Evolutionary conservation across 2,888 invertebrate species (phyloP).

Genomic region (Spialia ferax): DNA sequence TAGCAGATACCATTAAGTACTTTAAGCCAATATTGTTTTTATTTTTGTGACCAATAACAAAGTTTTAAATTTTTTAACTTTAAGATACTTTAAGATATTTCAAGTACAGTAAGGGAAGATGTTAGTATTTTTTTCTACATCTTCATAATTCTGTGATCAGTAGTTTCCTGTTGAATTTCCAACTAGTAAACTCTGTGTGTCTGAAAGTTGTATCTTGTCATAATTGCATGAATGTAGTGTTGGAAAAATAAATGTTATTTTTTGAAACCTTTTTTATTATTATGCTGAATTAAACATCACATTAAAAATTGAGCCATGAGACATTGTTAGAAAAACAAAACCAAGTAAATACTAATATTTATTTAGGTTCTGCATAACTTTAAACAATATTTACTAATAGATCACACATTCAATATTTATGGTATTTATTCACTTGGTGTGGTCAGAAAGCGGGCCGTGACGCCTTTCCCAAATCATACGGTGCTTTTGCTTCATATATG

Average conservation of each 20-base stretch:
- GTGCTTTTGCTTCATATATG: constrained; percentile 99
- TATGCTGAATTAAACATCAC: too few relatives aligned
- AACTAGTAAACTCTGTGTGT: constrained; percentile 72
- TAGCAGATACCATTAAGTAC: constrained; percentile 71
- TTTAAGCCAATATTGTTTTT: constrained; percentile 73
- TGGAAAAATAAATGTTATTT: constrained; percentile 83
- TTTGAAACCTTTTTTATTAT: constrained; percentile 54
- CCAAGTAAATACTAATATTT: constrained; percentile 13
- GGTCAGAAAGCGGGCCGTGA: constrained; percentile 89
- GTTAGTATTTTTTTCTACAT: constrained; percentile 75
- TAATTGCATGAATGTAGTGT: constrained; percentile 83
- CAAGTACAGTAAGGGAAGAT: constrained; percentile 75
- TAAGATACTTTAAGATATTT: constrained; percentile 77
- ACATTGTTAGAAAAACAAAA: too few relatives aligned
- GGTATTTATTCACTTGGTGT: constrained; percentile 62
- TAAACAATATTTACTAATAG: constrained; percentile 33
- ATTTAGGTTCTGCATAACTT: constrained; percentile 34
- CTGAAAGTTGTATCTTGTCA: constrained; percentile 74
- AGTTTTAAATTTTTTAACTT: constrained; percentile 68
- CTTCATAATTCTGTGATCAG: constrained; percentile 83
- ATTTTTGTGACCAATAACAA: constrained; percentile 82
- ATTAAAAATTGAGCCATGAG: not conserved
- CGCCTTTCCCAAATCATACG: constrained; percentile 99
- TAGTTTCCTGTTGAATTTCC: constrained; percentile 77
- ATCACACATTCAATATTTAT: constrained; percentile 18